Evolutionary conservation across 2,113 vertebrate genomes (phyloP).

Genomic region (Elgaria multicarinata): DNA sequence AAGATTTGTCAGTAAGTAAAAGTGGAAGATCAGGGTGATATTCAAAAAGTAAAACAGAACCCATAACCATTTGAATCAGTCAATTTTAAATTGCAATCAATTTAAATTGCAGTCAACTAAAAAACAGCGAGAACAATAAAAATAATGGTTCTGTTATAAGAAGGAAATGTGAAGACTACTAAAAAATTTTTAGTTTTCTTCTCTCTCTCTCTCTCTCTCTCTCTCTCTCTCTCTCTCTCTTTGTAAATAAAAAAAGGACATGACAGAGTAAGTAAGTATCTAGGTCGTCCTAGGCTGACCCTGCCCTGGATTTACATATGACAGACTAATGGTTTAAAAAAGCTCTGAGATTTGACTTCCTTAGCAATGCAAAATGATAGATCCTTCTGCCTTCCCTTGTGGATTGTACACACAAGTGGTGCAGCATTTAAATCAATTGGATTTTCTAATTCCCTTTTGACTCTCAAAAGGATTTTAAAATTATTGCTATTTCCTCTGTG

Average conservation of each 20-base stretch:
- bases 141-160: background rate
- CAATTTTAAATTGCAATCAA: background rate
- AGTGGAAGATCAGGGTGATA: too few relatives aligned
- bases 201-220: too few relatives aligned
- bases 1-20: too few relatives aligned
- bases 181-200: too few relatives aligned
- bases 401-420: background rate
- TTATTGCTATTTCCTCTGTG: background rate
- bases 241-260: background rate
- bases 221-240: too few relatives aligned
- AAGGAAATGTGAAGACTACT: background rate
- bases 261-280: background rate
- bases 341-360: background rate
- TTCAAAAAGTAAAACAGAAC: too few relatives aligned
- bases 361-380: background rate
- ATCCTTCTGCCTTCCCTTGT: accelerated
- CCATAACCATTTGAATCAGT: background rate
- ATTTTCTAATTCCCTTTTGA: slow-evolving; percentile 4
- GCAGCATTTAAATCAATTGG: background rate
- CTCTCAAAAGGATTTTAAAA: background rate
- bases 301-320: background rate
- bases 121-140: background rate
- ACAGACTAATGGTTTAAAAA: background rate
- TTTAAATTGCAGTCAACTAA: too few relatives aligned
- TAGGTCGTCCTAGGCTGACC: background rate